Base-by-base conservation (phyloP, 2,113 vertebrate genomes). In the Suricata suricatta region DNA sequence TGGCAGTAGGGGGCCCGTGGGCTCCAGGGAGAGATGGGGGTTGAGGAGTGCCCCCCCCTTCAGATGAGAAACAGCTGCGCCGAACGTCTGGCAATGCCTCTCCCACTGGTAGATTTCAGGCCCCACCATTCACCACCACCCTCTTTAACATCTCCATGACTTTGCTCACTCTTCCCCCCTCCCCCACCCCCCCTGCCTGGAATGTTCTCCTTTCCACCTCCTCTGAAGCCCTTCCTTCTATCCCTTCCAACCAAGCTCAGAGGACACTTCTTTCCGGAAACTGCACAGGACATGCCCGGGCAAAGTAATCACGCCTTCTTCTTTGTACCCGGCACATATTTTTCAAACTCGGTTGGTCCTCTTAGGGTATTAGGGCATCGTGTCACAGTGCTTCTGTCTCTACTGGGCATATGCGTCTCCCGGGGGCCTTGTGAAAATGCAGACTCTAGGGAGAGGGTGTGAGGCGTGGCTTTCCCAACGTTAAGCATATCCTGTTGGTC, bases 221-320 rank as follows among this genome's bases (percentile, higher is more conserved):
- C 76, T 47, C 17, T 35, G 15, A 91, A 57, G 13, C 15, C 83
- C 44, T 31, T 74, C 54, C 38, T 72, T 76, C 60, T 27, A 3
- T 47, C 80, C 71, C 63, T 95, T 79, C 27, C 66, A 81, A 21
- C n/a, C 19, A 29, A 44, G 88, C 52, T 84, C 71, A 60, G 27
- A 88, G 88, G 64, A 80, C 71, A 52, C 27, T 21, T 72, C 63
- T 63, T 92, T 66, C 83, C 0, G 0, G 79, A 84, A 92, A 64
- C 66, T 27, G 47, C 64, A 60, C 23, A 74, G 91, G 83, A 92
- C 83, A 19, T 19, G 77, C 69, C 87, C 3, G 0, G 76, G 54
- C 88, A 89, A 71, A 41, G 68, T 4, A 25, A 33, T 6, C 63
- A 21, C 0, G 5, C 87, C 33, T 12, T 52, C 13, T 10, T 63